Conservation (phyloP, 1,140 invertebrate species). For the Bombus pascuorum region DNA sequence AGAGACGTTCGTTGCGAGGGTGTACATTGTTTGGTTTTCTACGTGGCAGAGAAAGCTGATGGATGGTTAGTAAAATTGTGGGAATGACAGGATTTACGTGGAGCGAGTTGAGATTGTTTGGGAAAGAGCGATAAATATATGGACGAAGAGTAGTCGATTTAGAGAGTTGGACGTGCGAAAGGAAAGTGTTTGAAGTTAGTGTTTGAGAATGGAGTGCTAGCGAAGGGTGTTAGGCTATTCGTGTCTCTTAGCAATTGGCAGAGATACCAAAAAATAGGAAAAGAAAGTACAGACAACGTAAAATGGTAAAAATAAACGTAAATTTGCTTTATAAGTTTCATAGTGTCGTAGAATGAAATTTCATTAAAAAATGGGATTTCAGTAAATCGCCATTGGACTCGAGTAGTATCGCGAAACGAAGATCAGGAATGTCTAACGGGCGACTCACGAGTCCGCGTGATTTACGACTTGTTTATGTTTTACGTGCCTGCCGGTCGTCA, state of each 20-base stretch:
- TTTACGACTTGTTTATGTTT: constrained; percentile 41
- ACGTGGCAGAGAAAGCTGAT: no score
- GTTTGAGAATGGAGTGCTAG: not conserved
- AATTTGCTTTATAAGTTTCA: no score
- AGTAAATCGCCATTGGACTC: not conserved
- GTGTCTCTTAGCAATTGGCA: not conserved
- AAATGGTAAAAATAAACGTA: no score
- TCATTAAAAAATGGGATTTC: not conserved
- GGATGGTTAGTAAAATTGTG: not conserved
- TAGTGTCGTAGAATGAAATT: not conserved
- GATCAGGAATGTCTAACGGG: not conserved
- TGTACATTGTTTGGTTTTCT: not conserved
- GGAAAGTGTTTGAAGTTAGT: not conserved
- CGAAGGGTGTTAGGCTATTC: not conserved
- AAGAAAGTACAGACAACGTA: not conserved
- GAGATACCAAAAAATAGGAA: not conserved
- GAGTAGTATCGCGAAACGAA: no score
- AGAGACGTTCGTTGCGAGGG: not conserved
- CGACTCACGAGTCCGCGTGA: constrained; percentile 17
- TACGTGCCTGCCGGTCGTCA: constrained; percentile 17
- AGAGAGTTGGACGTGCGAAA: not conserved
- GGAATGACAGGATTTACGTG: not conserved
- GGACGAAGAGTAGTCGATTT: not conserved
- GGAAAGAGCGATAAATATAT: not conserved
- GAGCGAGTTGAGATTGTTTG: not conserved